These are phyloP conservation scores for Pygmarrhopalites habei DNA, from an alignment of 1,140 invertebrate species.

Conservation along the genomic window DNA sequence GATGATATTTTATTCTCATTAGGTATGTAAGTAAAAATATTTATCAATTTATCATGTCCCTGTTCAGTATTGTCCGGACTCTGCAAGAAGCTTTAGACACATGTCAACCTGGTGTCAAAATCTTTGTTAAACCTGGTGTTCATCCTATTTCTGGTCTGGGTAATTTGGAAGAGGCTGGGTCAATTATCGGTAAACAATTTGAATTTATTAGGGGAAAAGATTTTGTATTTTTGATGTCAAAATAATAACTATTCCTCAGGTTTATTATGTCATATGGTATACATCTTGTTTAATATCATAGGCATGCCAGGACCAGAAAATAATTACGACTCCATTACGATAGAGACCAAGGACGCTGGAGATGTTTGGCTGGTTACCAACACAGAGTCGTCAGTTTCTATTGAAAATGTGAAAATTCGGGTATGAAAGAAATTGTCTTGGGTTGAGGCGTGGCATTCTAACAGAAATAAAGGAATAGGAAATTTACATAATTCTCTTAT, in stretches of 20 bases:
- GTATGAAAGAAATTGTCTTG: neutral
- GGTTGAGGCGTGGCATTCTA: too few relatives aligned
- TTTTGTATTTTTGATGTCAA: neutral
- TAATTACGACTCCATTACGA: neutral
- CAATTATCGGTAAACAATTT: neutral
- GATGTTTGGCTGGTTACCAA: neutral
- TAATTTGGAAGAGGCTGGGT: slow-evolving; percentile 6
- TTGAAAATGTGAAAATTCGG: neutral
- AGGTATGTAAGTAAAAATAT: too few relatives aligned
- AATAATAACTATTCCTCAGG: neutral
- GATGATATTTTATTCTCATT: too few relatives aligned
- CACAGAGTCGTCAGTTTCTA: neutral
- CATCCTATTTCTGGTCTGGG: slow-evolving; percentile 2
- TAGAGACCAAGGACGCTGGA: neutral
- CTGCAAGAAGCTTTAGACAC: slow-evolving; percentile 4
- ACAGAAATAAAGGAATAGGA: too few relatives aligned
- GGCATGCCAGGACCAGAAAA: neutral
- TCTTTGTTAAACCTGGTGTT: neutral
- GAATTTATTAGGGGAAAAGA: neutral
- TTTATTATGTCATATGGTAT: neutral
- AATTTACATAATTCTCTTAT: too few relatives aligned
- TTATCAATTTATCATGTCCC: too few relatives aligned
- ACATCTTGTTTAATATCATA: neutral
- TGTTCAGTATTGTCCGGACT: neutral
- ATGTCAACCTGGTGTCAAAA: neutral